Evolutionary conservation across 2,888 invertebrate species (phyloP), one percentile per base, ranked within the genome.

Genomic region (Seira sanloemensis): DNA sequence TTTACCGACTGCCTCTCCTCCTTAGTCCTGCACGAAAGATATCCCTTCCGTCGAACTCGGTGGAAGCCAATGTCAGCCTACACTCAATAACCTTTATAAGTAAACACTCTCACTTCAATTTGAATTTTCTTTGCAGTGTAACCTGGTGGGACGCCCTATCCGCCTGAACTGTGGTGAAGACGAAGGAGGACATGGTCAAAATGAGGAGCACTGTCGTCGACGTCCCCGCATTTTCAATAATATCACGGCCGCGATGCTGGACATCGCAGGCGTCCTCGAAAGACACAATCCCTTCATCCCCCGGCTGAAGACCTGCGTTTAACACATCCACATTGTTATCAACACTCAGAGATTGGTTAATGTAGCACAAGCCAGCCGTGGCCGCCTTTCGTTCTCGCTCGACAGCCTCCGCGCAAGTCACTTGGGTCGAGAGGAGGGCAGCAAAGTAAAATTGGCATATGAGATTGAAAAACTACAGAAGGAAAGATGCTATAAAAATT

Each of bases 371-470:
- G 50, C 54, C 66, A 9, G 9, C 18, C 1, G 12, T 2, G 1
- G 81, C 71, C 2, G 69, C 81, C 1, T 62, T 16, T 25, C 27
- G 19, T 27, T 76, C 76, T 0, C 71, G 26, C 25, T 71, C 21
- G 18, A 82, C 71, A 1, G 81, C 81, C 1, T 25, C 67, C 23
- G 71, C 24, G 76, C 81, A 82, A 0, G 81, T 82, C 2, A 76
- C 71, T 65, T 82, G 81, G 27, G 76, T 71, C 18, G 25, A 50
- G 2, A 82, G 76, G 16, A 82, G 50, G 7, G 81, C 81, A 16
- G 19, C 16, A 65, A 71, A 82, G 46, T 82, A 82, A 65, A 82
- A 82, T 62, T 82, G 81, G 76, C 76, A 76, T 16, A 82, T 82
- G 5, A 82, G 46, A 62, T 82, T 82, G 25, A 82, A 71, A 72